Evolutionary conservation across 1,140 invertebrate genomes (phyloP).

Genomic region (Magallana gigas): DNA sequence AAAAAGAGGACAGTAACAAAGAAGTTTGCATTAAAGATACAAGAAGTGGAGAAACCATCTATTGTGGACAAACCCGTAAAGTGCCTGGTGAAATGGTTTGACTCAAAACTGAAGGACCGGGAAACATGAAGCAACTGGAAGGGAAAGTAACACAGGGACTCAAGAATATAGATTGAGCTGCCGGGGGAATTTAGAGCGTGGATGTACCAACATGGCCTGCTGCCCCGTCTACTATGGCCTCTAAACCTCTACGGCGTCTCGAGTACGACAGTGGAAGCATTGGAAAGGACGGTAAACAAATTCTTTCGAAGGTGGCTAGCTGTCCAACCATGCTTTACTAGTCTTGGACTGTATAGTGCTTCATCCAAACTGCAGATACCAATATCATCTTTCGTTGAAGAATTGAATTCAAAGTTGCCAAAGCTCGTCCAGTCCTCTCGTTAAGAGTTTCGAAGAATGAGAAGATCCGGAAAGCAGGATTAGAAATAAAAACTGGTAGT

Average conservation of each 20-base stretch:
- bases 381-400: neutral
- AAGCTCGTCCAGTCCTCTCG: too few species aligned
- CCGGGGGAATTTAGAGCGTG: conserved; percentile 56
- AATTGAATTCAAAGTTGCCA: too few species aligned
- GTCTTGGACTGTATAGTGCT: conserved; percentile 47
- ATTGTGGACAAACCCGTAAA: neutral
- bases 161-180: conserved; percentile 46
- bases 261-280: conserved; percentile 40
- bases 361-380: conserved; percentile 52
- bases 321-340: conserved; percentile 24
- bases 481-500: too few species aligned
- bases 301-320: conserved; percentile 21
- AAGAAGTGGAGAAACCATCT: neutral
- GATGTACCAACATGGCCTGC: conserved; percentile 48
- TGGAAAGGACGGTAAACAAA: conserved; percentile 46
- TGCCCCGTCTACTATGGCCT: conserved; percentile 51
- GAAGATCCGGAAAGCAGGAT: too few species aligned
- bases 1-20: too few species aligned
- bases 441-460: too few species aligned
- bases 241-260: conserved; percentile 40
- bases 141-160: conserved; percentile 27
- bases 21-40: too few species aligned
- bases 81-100: conserved; percentile 29
- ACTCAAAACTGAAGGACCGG: conserved; percentile 30
- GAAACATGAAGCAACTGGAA: conserved; percentile 40